Evolutionary conservation across 2,888 invertebrate species (phyloP), one percentile per base, ranked within the genome.

Genomic region (Drosophila peninsularis): DNA sequence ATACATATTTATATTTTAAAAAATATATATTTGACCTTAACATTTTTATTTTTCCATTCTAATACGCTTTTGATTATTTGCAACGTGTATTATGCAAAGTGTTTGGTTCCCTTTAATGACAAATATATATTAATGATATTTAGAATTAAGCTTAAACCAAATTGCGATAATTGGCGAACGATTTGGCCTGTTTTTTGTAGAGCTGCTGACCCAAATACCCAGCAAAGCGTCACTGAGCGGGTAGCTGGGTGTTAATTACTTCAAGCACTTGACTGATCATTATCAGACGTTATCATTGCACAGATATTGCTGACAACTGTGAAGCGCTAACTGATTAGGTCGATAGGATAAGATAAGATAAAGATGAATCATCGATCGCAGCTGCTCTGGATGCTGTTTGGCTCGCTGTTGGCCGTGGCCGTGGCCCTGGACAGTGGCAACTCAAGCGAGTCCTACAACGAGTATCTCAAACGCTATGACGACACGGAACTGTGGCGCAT

Each of bases 401-500:
- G 60, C 24, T 27, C 68, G 60, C 39, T 78, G 30, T 39, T 56
- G 27, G 57, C 34, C 13, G 21, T 34, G 53, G 50, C 32, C 14
- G 24, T 34, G 52, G 50, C 27, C 14, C 19, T 24, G 52, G 50
- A 3, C 32, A 44, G 17, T 2, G n/a, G 5, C 10, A 52, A 30
- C 19, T 52, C 37, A 62, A 70, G n/a, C 42, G 52, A 37, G 1
- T 14, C 53, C 10, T 62, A 7, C n/a, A 0, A 14, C 36, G 36
- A 24, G 2, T 10, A 44, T 11, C n/a, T 21, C 0, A 87, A 90
- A 54, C 85, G 91, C 0, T 92, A 77, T 54, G 91, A 91, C 50
- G 90, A 91, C 66, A 75, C 90, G 10, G 91, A 91, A 41, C 50
- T 91, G 61, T 91, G 91, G 91, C 88, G 91, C 36, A 90, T 91